Conservation (phyloP, 1,140 invertebrate species). For the Mesaphorura yosii region DNA sequence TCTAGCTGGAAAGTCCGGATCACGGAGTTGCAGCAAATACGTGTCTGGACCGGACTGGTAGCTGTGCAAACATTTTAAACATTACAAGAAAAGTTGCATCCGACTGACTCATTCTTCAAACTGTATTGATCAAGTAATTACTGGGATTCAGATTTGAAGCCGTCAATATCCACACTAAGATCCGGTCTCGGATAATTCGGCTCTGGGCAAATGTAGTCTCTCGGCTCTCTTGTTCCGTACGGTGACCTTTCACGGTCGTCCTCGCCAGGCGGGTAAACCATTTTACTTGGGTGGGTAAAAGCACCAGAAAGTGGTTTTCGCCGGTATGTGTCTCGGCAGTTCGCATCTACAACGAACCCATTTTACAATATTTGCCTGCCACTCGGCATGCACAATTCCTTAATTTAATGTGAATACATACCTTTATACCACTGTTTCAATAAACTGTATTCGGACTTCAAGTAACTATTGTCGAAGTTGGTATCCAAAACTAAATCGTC, state of each 20-base stretch:
- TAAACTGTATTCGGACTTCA: too few species aligned
- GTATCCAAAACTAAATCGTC: too few species aligned
- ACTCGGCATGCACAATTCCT: too few species aligned
- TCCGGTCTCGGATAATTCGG: constrained; percentile 50
- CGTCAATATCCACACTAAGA: constrained; percentile 68
- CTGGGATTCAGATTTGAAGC: constrained; percentile 74
- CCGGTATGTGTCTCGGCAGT: constrained; percentile 72
- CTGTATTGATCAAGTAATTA: too few species aligned
- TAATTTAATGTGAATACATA: too few species aligned
- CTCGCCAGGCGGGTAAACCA: constrained; percentile 82
- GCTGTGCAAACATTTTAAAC: constrained; percentile 38
- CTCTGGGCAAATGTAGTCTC: constrained; percentile 48
- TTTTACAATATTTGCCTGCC: too few species aligned
- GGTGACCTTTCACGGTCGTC: constrained; percentile 47
- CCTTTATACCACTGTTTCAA: too few species aligned
- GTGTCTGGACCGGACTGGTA: constrained; percentile 94
- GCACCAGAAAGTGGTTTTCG: constrained; percentile 62
- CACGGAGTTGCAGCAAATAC: constrained; percentile 79
- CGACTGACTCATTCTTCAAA: too few species aligned
- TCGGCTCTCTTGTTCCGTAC: constrained; percentile 38
- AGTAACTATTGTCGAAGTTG: constrained; percentile 4
- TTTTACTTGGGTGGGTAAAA: constrained; percentile 78
- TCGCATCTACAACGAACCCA: too few species aligned
- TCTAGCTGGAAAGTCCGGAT: constrained; percentile 81
- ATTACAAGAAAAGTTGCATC: neutral